These are phyloP conservation scores for Taeniopygia guttata DNA, from an alignment of 2,797 vertebrate genomes.

Conservation along the genomic window DNA sequence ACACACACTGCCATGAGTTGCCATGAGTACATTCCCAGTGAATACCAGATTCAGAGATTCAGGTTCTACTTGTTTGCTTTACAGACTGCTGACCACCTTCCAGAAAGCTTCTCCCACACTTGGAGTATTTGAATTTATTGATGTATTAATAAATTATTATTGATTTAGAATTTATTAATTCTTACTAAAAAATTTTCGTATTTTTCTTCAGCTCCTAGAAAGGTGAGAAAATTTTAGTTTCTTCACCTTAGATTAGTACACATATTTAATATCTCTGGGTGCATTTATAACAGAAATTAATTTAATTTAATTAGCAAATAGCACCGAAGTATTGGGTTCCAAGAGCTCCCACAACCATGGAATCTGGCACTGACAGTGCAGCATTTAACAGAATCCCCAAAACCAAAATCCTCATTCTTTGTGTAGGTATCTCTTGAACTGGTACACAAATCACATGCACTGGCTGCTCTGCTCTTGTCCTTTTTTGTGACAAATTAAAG, in stretches of 20 bases:
- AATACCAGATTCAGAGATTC: background rate
- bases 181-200: fast-evolving
- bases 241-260: background rate
- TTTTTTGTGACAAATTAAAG: background rate
- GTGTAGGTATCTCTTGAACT: background rate
- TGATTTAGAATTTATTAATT: no score
- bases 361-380: background rate
- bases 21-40: background rate
- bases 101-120: background rate
- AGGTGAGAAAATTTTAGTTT: background rate
- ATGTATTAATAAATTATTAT: no score
- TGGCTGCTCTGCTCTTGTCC: background rate
- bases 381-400: background rate
- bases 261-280: background rate
- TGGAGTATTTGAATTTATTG: background rate
- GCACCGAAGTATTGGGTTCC: background rate
- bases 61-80: background rate
- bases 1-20: no score
- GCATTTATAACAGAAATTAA: background rate
- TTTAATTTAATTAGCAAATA: background rate
- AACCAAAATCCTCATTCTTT: background rate
- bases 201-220: background rate
- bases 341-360: background rate
- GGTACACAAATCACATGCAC: background rate
- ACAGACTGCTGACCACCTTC: background rate